Conservation (phyloP, 2,888 invertebrate genomes). For the Danaus chrysippus region DNA sequence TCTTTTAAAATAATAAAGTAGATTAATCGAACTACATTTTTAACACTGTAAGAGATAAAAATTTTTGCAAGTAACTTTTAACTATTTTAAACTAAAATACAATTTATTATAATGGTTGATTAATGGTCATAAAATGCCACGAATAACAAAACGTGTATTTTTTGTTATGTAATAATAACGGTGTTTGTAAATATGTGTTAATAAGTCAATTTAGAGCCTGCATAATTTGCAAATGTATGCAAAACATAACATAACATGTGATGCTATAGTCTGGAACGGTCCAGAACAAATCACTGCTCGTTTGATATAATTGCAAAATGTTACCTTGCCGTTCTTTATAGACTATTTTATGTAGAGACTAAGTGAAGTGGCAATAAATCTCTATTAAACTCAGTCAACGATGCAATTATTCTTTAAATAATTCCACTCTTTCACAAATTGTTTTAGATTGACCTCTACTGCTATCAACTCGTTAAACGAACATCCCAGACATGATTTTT, state of each 20-base stretch:
- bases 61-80: too few species aligned
- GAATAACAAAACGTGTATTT: too few species aligned
- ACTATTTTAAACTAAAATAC: too few species aligned
- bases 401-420: background rate
- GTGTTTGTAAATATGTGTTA: slow-evolving; percentile 13
- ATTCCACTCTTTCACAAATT: background rate
- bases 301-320: slow-evolving; percentile 34
- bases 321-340: slow-evolving; percentile 8
- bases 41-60: too few species aligned
- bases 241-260: slow-evolving; percentile 15
- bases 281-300: slow-evolving; percentile 36
- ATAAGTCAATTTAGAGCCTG: slow-evolving; percentile 16
- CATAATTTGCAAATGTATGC: slow-evolving; percentile 24
- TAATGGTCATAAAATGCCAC: too few species aligned
- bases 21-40: too few species aligned
- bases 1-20: too few species aligned
- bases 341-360: background rate
- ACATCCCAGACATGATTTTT: background rate
- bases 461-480: background rate
- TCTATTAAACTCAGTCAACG: background rate
- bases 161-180: slow-evolving; percentile 2
- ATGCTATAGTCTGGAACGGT: slow-evolving; percentile 14
- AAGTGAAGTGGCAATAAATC: background rate
- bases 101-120: too few species aligned
- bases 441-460: background rate